A percentile compares a stretch with the other conserved stretches of the same genome.
These are phyloP conservation scores for Fulica atra DNA, from an alignment of 2,113 vertebrate genomes.

Conservation along the genomic window DNA sequence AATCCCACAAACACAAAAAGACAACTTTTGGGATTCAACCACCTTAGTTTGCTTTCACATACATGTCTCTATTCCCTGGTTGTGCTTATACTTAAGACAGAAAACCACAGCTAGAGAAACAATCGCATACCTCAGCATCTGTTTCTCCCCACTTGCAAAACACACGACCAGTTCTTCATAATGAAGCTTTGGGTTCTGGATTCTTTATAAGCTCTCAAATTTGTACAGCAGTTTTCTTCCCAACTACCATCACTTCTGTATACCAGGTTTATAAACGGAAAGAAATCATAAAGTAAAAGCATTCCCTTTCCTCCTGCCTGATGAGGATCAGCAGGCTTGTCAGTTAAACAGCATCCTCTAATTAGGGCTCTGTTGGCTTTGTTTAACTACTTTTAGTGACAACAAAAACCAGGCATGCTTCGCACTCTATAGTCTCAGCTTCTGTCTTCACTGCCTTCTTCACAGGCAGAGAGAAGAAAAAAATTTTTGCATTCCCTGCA, in stretches of 20 bases:
- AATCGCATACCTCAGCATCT: neutral
- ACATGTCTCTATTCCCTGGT: accelerated
- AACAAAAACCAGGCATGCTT: neutral
- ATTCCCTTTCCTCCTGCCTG: neutral
- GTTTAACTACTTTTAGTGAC: neutral
- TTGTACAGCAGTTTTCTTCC: neutral
- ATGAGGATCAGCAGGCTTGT: neutral
- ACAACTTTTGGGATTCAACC: neutral
- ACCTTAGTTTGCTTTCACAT: neutral
- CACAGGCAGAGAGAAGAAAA: neutral
- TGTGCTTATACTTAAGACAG: neutral
- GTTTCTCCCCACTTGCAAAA: neutral
- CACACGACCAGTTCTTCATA: neutral
- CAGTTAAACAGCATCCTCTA: neutral
- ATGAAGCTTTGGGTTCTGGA: neutral
- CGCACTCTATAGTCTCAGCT: neutral
- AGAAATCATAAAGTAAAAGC: neutral
- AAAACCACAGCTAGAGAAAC: neutral
- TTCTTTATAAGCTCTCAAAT: neutral
- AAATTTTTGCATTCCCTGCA: neutral
- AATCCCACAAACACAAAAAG: neutral
- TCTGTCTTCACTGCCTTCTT: neutral
- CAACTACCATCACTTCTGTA: neutral
- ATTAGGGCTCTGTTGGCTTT: neutral
- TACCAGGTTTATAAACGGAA: neutral